These are phyloP conservation scores for Drosophila crucigera DNA, from an alignment of 2,888 invertebrate genomes.

Conservation along the genomic window DNA sequence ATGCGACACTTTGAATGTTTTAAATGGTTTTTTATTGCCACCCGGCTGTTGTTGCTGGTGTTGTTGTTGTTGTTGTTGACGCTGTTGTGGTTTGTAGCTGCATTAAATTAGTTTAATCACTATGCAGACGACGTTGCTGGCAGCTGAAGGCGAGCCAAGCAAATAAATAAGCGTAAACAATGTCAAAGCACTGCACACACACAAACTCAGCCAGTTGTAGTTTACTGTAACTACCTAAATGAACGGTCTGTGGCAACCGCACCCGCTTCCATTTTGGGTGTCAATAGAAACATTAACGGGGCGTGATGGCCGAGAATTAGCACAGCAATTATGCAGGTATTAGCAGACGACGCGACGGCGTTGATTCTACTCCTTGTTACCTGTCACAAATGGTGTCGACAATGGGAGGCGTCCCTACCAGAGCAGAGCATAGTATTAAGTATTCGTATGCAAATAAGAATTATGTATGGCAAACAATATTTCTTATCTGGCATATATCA, in stretches of 20 bases:
- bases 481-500: background rate
- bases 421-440: background rate
- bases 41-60: constrained; percentile 24
- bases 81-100: constrained; percentile 55
- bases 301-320: constrained; percentile 76
- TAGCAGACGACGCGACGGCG: constrained; percentile 53
- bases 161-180: constrained; percentile 79
- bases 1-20: constrained; percentile 81
- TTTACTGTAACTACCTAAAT: constrained; percentile 36
- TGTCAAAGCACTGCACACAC: constrained; percentile 74
- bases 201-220: constrained; percentile 10
- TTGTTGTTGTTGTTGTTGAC: constrained; percentile 19
- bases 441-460: constrained; percentile 10
- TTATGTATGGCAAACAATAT: constrained; percentile 2
- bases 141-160: constrained; percentile 30
- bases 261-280: constrained; percentile 48
- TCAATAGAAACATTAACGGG: constrained; percentile 79
- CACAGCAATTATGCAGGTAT: constrained; percentile 76
- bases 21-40: constrained; percentile 77
- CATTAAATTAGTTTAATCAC: constrained; percentile 82
- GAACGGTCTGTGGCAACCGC: constrained; percentile 17
- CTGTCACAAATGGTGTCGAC: constrained; percentile 34
- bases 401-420: constrained; percentile 18
- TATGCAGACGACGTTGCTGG: constrained; percentile 39
- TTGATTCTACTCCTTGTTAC: constrained; percentile 34